Evolutionary conservation across 2,113 vertebrate species (phyloP).

Genomic region (Myotis brandtii): DNA sequence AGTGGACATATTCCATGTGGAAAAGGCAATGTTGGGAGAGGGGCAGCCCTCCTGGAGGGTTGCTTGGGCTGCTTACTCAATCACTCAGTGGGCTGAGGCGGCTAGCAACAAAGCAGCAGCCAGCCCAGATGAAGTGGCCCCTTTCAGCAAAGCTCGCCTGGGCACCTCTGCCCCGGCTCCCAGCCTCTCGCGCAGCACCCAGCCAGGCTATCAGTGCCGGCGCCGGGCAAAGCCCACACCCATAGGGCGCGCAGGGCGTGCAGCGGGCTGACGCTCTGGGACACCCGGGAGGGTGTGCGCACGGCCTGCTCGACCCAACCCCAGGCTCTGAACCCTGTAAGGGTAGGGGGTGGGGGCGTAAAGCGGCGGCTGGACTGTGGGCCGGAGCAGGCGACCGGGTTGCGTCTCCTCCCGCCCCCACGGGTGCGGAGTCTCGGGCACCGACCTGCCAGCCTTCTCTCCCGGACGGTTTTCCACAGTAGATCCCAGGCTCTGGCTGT

Average conservation of each 20-base stretch:
- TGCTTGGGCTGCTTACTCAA: not conserved
- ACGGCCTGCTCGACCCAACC: not conserved
- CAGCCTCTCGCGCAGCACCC: not conserved
- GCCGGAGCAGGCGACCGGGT: too few species aligned
- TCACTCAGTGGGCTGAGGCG: not conserved
- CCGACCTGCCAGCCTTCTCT: slow-evolving; percentile 96
- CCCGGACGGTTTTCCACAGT: slow-evolving; percentile 94
- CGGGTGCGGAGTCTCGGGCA: slow-evolving; percentile 45
- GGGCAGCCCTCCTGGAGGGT: not conserved
- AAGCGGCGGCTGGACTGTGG: not conserved
- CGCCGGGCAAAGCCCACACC: not conserved
- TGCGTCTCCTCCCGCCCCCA: not conserved
- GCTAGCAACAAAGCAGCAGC: not conserved
- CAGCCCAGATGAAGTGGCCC: not conserved
- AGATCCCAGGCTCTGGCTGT: slow-evolving; percentile 95
- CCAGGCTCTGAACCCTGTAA: not conserved
- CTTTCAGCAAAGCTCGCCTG: not conserved
- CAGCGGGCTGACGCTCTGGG: not conserved
- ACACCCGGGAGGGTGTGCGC: not conserved
- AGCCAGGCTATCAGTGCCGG: not conserved
- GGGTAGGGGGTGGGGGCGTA: too few species aligned
- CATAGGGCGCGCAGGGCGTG: not conserved
- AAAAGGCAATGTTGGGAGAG: not conserved
- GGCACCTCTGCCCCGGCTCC: not conserved
- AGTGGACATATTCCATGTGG: not conserved